Conservation (phyloP, 2,113 vertebrate genomes). For the Prinia subflava region DNA sequence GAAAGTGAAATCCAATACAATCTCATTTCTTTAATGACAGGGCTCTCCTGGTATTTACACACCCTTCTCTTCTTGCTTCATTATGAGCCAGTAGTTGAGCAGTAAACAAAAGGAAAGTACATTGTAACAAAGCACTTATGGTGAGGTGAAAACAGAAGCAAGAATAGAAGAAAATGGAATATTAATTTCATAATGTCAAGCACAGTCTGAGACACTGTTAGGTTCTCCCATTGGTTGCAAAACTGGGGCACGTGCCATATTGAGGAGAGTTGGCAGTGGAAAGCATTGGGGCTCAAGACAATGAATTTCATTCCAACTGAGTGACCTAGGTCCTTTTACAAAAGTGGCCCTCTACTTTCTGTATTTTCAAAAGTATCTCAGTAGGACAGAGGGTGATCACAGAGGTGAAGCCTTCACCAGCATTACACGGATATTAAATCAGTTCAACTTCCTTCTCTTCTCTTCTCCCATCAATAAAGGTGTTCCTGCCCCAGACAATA, state of each 20-base stretch:
- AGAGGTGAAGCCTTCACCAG: background rate
- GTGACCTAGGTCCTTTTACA: background rate
- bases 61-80: background rate
- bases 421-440: background rate
- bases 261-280: background rate
- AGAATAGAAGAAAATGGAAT: background rate
- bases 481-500: background rate
- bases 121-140: background rate
- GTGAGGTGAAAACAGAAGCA: background rate
- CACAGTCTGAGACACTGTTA: background rate
- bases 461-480: background rate
- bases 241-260: background rate
- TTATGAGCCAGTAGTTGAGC: background rate
- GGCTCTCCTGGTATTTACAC: background rate
- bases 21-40: background rate
- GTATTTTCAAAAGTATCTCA: background rate
- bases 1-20: background rate
- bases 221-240: background rate
- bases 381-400: background rate
- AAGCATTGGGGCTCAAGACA: background rate
- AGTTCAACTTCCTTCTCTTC: background rate
- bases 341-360: background rate
- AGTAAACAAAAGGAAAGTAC: background rate
- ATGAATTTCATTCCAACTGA: background rate
- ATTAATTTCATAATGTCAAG: background rate